These are phyloP conservation scores for Sphinx pinastri DNA, from an alignment of 2,888 invertebrate genomes.

Conservation along the genomic window DNA sequence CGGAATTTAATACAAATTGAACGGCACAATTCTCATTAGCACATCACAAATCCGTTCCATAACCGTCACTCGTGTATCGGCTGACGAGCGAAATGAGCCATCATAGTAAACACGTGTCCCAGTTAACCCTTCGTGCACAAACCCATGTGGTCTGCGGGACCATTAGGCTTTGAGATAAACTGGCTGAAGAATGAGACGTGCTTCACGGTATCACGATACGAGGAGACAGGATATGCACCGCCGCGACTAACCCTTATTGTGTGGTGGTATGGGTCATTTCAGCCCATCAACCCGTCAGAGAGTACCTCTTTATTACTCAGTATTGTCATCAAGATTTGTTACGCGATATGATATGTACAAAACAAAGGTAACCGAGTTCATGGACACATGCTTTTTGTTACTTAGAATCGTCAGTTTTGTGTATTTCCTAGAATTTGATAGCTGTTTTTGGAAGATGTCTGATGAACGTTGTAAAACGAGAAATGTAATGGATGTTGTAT, in stretches of 20 bases:
- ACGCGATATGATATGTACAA: constrained; percentile 54
- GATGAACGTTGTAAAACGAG: constrained; percentile 15
- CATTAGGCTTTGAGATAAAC: constrained; percentile 73
- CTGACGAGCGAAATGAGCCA: constrained; percentile 35
- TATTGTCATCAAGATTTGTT: constrained; percentile 73
- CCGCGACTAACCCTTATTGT: constrained; percentile 37
- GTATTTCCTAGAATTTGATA: constrained; percentile 27
- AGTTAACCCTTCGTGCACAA: constrained; percentile 61
- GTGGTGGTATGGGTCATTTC: constrained; percentile 43
- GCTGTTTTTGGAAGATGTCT: constrained; percentile 24
- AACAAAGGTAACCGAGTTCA: constrained; percentile 63
- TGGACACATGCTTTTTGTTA: constrained; percentile 42
- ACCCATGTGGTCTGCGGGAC: constrained; percentile 67
- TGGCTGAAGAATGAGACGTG: constrained; percentile 70
- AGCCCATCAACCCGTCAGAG: constrained; percentile 32
- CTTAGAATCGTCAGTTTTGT: constrained; percentile 21
- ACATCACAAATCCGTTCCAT: constrained; percentile 2
- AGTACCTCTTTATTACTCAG: constrained; percentile 68
- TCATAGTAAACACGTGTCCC: constrained; percentile 36
- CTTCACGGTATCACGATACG: constrained; percentile 75
- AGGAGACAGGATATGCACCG: constrained; percentile 60
- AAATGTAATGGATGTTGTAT: constrained; percentile 21
- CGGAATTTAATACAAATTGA: too few relatives aligned
- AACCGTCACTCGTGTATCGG: constrained; percentile 2
- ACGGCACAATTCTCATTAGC: not conserved